Evolutionary conservation across 1,140 invertebrate species (phyloP).

Genomic region (Caenorhabditis tropicalis): DNA sequence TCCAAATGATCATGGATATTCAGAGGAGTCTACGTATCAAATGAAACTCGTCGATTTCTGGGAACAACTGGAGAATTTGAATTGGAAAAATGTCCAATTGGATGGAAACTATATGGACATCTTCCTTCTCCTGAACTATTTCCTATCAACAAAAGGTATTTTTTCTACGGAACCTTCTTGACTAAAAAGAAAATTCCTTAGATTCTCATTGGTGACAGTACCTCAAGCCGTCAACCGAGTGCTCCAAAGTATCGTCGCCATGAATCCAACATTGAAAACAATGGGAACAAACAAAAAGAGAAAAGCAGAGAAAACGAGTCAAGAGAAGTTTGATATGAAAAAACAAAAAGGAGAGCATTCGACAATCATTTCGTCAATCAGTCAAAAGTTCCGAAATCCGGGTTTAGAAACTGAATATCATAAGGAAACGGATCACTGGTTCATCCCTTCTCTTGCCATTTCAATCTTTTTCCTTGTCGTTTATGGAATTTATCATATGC

Average conservation of each 20-base stretch:
- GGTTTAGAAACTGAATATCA: conserved; percentile 59
- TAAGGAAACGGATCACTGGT: conserved; percentile 70
- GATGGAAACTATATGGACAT: conserved; percentile 51
- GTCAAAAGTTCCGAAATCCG: background rate
- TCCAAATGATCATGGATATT: too few species aligned
- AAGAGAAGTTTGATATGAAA: conserved; percentile 42
- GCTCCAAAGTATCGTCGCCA: conserved; percentile 58
- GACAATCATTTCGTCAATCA: conserved; percentile 8
- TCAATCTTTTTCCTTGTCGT: conserved; percentile 69
- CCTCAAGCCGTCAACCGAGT: conserved; percentile 67
- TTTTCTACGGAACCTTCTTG: background rate
- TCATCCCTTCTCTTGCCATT: conserved; percentile 69
- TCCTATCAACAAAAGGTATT: conserved; percentile 51
- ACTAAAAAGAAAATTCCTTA: conserved; percentile 54
- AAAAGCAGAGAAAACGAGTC: conserved; percentile 27
- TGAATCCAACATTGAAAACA: conserved; percentile 42
- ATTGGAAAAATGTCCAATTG: conserved; percentile 18
- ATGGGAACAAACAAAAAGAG: conserved; percentile 43
- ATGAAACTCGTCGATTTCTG: conserved; percentile 59
- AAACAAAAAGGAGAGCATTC: conserved; percentile 4
- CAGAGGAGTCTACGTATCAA: conserved; percentile 60
- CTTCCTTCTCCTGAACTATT: conserved; percentile 40
- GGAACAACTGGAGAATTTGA: conserved; percentile 44
- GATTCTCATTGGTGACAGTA: conserved; percentile 69
- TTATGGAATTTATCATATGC: conserved; percentile 67